Evolutionary conservation across 1,140 invertebrate genomes (phyloP).

Genomic region (Drosophila rhopaloa): DNA sequence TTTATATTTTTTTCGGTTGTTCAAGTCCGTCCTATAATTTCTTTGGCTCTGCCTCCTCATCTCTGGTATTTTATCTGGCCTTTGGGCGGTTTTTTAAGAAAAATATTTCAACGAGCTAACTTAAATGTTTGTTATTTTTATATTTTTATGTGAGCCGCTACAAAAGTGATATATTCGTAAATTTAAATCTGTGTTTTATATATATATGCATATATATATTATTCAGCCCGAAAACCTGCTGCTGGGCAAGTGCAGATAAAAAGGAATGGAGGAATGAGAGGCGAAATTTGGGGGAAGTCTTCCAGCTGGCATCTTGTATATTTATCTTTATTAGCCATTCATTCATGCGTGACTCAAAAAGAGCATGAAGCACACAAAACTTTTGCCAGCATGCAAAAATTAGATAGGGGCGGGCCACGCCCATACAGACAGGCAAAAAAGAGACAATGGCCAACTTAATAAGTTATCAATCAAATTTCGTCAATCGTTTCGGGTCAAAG

Average conservation of each 20-base stretch:
- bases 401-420: conserved; percentile 29
- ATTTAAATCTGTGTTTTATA: conserved; percentile 25
- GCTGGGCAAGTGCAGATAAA: conserved; percentile 39
- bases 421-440: conserved; percentile 27
- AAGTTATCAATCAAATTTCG: conserved; percentile 81
- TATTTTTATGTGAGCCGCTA: conserved; percentile 32
- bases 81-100: conserved; percentile 36
- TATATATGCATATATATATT: not conserved
- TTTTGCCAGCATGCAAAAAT: conserved; percentile 69
- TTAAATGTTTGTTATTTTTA: conserved; percentile 26
- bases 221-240: conserved; percentile 20
- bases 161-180: conserved; percentile 49
- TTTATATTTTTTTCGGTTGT: conserved; percentile 9
- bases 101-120: conserved; percentile 31
- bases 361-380: conserved; percentile 44
- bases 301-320: conserved; percentile 42
- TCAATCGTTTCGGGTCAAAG: conserved; percentile 73
- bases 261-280: not conserved
- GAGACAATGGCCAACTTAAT: conserved; percentile 66
- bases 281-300: conserved; percentile 6
- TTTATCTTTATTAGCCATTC: conserved; percentile 81
- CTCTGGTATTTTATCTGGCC: conserved; percentile 31
- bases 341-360: conserved; percentile 68
- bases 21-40: conserved; percentile 62
- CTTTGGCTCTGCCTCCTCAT: conserved; percentile 25